Evolutionary conservation across 2,113 vertebrate species (phyloP).

Genomic region (Tychaedon coryphoeus): DNA sequence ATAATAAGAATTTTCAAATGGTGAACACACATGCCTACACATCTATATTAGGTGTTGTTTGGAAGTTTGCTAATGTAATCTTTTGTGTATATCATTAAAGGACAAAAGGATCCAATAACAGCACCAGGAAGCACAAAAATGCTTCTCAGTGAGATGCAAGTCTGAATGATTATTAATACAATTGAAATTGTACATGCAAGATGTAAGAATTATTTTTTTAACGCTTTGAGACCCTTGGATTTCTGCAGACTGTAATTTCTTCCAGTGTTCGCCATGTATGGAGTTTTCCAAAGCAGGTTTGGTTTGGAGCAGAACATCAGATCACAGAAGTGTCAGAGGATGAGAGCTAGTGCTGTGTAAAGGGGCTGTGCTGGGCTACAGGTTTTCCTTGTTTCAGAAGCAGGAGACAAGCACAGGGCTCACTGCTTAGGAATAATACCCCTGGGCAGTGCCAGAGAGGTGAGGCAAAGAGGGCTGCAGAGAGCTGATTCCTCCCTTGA

Average conservation of each 20-base stretch:
- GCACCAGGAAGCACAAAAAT: background rate
- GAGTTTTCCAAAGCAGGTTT: background rate
- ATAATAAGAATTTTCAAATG: no score
- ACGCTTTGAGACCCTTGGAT: background rate
- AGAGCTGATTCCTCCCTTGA: background rate
- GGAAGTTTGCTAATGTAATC: background rate
- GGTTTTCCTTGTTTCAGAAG: background rate
- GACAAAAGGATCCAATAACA: background rate
- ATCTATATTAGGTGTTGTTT: background rate
- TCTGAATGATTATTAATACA: background rate
- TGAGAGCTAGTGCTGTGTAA: background rate
- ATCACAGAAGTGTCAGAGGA: background rate
- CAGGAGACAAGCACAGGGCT: background rate
- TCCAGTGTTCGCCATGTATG: fast-evolving
- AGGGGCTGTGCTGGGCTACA: background rate
- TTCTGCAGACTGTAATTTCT: background rate
- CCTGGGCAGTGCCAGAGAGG: background rate
- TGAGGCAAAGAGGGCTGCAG: background rate
- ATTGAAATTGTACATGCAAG: background rate
- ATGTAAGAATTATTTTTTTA: background rate
- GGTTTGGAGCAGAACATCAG: background rate
- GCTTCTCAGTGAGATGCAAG: background rate
- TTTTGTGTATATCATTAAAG: background rate
- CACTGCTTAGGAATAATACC: fast-evolving
- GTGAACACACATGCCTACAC: background rate